Evolutionary conservation across 1,140 invertebrate genomes (phyloP).

Genomic region (Drepana arcuata): DNA sequence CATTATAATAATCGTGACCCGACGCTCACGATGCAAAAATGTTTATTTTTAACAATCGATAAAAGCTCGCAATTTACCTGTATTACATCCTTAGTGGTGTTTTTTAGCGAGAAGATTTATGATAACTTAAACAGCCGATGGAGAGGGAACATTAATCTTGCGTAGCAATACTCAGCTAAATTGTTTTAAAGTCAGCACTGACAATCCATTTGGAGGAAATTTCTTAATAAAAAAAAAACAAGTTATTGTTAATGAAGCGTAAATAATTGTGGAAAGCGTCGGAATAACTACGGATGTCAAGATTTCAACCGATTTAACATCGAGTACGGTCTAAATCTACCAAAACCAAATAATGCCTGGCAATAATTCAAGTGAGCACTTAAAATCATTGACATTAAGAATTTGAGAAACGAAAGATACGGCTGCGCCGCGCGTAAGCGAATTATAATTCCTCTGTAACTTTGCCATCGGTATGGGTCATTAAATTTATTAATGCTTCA

Average conservation of each 20-base stretch:
- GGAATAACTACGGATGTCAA: background rate
- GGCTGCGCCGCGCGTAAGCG: conserved; percentile 18
- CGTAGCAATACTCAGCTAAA: conserved; percentile 21
- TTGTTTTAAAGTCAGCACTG: conserved; percentile 25
- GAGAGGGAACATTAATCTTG: conserved; percentile 25
- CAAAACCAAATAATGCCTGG: conserved; percentile 27
- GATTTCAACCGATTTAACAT: conserved; percentile 20
- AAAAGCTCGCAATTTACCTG: conserved; percentile 23
- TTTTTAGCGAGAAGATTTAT: conserved; percentile 21
- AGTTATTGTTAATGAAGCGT: conserved; percentile 33
- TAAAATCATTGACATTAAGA: conserved; percentile 40
- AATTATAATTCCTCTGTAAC: no score
- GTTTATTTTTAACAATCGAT: conserved; percentile 21
- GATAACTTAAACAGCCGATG: conserved; percentile 16
- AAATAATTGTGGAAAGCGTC: conserved; percentile 21
- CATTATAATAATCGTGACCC: conserved; percentile 20
- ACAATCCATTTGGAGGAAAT: conserved; percentile 26
- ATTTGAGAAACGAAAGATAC: conserved; percentile 28
- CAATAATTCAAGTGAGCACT: conserved; percentile 46
- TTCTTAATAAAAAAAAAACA: conserved; percentile 24
- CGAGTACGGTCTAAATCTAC: conserved; percentile 9
- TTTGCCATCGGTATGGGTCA: no score
- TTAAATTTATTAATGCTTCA: no score
- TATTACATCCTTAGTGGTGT: conserved; percentile 10
- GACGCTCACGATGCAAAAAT: conserved; percentile 24